Evolutionary conservation across 92 coral and sea anemone genomes (phyloP).

Genomic region (Epizoanthus stellaris): DNA sequence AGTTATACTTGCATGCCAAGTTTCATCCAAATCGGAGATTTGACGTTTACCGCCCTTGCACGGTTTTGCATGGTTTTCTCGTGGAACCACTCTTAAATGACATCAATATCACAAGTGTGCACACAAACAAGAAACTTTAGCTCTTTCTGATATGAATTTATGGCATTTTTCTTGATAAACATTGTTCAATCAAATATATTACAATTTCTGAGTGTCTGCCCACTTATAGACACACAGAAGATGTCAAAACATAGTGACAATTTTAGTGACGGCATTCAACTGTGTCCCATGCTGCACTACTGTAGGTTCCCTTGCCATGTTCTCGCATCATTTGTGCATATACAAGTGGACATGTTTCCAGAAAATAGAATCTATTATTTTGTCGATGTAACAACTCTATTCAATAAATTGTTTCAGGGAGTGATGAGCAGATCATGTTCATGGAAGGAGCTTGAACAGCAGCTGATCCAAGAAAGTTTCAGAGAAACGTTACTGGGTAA

Average conservation of each 20-base stretch:
- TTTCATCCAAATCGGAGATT: too few relatives aligned
- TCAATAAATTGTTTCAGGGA: constrained; percentile 64
- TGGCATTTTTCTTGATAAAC: not conserved
- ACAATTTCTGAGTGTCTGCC: not conserved
- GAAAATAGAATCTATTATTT: not conserved
- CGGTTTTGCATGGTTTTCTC: too few relatives aligned
- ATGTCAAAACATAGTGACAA: too few relatives aligned
- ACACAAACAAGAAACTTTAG: too few relatives aligned
- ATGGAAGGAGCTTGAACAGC: constrained; percentile 82
- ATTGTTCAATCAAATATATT: not conserved
- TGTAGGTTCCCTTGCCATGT: not conserved
- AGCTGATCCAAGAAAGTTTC: constrained; percentile 73
- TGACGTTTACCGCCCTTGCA: too few relatives aligned
- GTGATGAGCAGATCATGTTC: constrained; percentile 90
- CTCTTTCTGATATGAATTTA: not conserved
- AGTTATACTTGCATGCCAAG: too few relatives aligned
- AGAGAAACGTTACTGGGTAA: constrained; percentile 66
- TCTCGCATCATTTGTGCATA: not conserved
- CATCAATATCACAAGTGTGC: too few relatives aligned
- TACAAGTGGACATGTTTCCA: not conserved
- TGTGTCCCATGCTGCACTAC: not conserved
- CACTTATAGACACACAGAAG: too few relatives aligned
- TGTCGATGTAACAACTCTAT: not conserved
- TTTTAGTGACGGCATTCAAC: too few relatives aligned
- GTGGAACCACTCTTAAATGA: too few relatives aligned